Conservation (phyloP, 2,888 invertebrate species). For the Toxonevra muliebris region DNA sequence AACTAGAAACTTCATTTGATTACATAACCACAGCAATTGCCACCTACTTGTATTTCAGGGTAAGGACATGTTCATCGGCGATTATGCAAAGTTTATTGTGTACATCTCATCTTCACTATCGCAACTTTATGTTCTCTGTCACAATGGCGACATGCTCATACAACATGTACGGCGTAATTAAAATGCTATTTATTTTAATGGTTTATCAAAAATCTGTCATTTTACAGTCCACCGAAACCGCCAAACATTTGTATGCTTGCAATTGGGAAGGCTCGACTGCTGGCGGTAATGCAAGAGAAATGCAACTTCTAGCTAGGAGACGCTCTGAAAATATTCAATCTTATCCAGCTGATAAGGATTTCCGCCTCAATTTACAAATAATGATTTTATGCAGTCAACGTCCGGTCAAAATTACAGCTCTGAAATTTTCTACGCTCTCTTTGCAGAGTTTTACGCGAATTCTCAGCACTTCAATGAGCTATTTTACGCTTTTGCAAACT, state of each 20-base stretch:
- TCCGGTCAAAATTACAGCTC: conserved; percentile 59
- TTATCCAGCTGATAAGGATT: conserved; percentile 45
- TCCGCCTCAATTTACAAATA: conserved; percentile 51
- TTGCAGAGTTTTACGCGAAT: conserved; percentile 61
- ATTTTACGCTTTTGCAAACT: conserved; percentile 61
- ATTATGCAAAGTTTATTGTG: conserved; percentile 59
- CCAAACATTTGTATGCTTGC: conserved; percentile 55
- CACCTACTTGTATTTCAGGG: conserved; percentile 37
- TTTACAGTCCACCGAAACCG: conserved; percentile 52
- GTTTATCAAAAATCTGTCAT: neutral
- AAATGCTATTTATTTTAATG: neutral
- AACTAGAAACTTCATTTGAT: neutral
- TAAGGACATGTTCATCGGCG: conserved; percentile 59
- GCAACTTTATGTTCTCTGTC: conserved; percentile 61
- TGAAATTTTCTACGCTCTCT: conserved; percentile 62
- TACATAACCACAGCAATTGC: neutral
- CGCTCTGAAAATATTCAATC: conserved; percentile 16
- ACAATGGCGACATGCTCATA: conserved; percentile 62
- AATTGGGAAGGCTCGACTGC: conserved; percentile 54
- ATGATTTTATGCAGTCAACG: conserved; percentile 61
- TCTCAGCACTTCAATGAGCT: conserved; percentile 63
- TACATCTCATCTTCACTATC: conserved; percentile 61
- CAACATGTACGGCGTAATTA: conserved; percentile 50
- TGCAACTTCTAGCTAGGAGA: neutral
- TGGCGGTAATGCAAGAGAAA: neutral